Evolutionary conservation across 2,113 vertebrate species (phyloP).

Genomic region (Mionectes macconnelli): DNA sequence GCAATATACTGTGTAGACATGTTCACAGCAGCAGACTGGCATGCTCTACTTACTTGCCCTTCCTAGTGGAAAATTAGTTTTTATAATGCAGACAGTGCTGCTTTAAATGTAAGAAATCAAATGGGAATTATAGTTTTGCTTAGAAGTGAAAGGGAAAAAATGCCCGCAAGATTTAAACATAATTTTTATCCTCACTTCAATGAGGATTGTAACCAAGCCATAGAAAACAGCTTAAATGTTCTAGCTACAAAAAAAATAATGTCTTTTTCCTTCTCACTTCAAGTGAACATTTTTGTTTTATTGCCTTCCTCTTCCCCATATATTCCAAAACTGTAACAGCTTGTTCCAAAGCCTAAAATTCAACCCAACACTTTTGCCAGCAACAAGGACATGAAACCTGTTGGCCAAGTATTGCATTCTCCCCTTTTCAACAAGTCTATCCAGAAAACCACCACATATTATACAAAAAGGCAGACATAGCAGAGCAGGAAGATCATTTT

Average conservation of each 20-base stretch:
- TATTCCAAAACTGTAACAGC: background rate
- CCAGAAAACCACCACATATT: background rate
- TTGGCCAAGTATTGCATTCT: background rate
- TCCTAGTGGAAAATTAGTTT: background rate
- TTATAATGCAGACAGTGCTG: background rate
- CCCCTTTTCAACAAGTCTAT: background rate
- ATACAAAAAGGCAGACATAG: background rate
- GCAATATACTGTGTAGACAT: background rate
- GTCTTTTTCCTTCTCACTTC: background rate
- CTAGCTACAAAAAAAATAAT: background rate
- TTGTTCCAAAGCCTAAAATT: slow-evolving; percentile 1
- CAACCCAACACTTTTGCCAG: background rate
- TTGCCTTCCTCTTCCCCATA: background rate
- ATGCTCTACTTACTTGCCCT: background rate
- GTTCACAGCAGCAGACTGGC: background rate
- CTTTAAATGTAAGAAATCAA: background rate
- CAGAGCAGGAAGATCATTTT: background rate
- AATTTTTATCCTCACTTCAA: background rate
- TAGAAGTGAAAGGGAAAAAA: background rate
- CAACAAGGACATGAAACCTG: background rate
- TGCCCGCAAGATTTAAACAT: background rate
- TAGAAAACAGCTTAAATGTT: background rate
- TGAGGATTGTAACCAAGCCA: background rate
- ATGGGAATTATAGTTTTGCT: background rate
- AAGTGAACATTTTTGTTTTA: background rate